Evolutionary conservation across 1,140 invertebrate genomes (phyloP).

Genomic region (Monochamus saltuarius): DNA sequence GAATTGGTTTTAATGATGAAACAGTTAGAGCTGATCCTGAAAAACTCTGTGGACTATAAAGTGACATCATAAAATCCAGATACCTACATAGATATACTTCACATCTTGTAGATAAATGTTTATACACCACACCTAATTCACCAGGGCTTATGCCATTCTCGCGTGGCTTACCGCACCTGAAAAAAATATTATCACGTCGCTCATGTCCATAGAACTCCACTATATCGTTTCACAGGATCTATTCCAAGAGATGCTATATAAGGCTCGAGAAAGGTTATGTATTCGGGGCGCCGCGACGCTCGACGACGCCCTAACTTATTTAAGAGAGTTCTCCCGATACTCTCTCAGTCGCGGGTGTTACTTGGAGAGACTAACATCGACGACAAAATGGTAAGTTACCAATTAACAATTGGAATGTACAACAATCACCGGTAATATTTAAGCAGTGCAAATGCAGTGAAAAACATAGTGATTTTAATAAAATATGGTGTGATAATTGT

Average conservation of each 20-base stretch:
- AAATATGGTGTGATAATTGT: neutral
- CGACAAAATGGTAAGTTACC: slow-evolving; percentile 45
- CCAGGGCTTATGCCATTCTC: no score
- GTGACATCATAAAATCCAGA: no score
- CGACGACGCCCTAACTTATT: slow-evolving; percentile 42
- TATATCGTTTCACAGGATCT: slow-evolving; percentile 43
- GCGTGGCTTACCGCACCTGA: no score
- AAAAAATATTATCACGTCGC: no score
- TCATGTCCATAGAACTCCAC: slow-evolving; percentile 19
- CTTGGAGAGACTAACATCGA: slow-evolving; percentile 35
- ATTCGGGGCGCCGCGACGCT: slow-evolving; percentile 25
- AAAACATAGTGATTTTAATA: neutral
- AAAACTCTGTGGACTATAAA: no score
- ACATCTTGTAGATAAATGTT: no score
- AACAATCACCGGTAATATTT: neutral
- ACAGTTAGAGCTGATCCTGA: no score
- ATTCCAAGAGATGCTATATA: slow-evolving; percentile 49
- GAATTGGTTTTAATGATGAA: no score
- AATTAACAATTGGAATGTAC: slow-evolving; percentile 4
- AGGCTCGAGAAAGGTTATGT: slow-evolving; percentile 38
- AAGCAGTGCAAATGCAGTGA: slow-evolving; percentile 5
- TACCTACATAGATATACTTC: no score
- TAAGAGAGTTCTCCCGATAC: slow-evolving; percentile 31
- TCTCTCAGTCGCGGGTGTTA: slow-evolving; percentile 46
- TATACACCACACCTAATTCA: no score